phyloP scores from a whole-genome alignment of 35 echinoderm and acorn worm genomes.

The Holothuria glaberrima region DNA sequence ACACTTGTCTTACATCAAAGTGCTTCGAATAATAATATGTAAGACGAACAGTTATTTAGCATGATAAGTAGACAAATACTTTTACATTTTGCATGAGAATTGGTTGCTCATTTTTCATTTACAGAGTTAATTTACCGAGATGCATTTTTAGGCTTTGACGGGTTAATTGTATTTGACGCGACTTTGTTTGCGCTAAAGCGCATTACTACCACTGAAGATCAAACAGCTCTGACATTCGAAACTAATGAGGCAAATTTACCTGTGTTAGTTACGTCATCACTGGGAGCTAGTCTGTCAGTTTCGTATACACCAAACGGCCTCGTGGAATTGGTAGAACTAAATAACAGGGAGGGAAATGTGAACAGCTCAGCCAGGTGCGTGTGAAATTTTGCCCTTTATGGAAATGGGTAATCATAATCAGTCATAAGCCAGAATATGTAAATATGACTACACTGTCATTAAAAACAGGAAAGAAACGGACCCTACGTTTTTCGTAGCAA shows the following conservation, averaged over 20 bases:
- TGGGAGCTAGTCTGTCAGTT: slow-evolving; percentile 1
- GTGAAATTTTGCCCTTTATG: too few relatives aligned
- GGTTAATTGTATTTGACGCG: neutral
- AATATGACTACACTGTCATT: too few relatives aligned
- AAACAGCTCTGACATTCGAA: slow-evolving; percentile 23
- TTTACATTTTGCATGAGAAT: too few relatives aligned
- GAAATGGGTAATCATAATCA: too few relatives aligned
- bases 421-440: too few relatives aligned
- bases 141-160: neutral
- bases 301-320: slow-evolving; percentile 8
- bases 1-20: too few relatives aligned
- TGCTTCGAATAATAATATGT: too few relatives aligned
- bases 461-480: too few relatives aligned
- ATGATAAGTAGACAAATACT: too few relatives aligned
- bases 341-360: neutral
- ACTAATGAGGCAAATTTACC: slow-evolving; percentile 20
- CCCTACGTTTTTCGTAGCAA: too few relatives aligned
- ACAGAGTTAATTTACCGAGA: slow-evolving; percentile 31
- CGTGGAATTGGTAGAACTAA: slow-evolving; percentile 4
- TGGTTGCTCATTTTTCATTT: too few relatives aligned
- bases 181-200: slow-evolving; percentile 13
- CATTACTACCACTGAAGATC: neutral
- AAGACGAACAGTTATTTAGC: too few relatives aligned
- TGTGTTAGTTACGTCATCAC: slow-evolving; percentile 7
- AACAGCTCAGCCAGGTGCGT: slow-evolving; percentile 20